Percentiles rank a stretch among this genome's conserved stretches.
Conservation (phyloP, 2,888 invertebrate species). For the Lathronympha strigana region DNA sequence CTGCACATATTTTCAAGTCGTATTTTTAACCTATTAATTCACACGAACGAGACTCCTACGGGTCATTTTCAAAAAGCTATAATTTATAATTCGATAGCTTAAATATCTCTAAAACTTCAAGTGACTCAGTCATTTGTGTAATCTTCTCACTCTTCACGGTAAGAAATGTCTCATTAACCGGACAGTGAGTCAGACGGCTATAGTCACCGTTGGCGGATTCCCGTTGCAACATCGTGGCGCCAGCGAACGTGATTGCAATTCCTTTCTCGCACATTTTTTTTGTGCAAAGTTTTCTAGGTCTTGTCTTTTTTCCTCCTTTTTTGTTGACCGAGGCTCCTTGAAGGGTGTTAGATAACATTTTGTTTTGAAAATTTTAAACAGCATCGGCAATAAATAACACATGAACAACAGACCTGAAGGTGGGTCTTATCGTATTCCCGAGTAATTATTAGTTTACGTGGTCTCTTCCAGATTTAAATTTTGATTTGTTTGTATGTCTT, state of each 20-base stretch:
- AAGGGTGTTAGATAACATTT: not conserved
- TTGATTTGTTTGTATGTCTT: too few species aligned
- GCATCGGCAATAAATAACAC: too few species aligned
- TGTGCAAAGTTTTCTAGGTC: not conserved
- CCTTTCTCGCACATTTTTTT: conserved; percentile 27
- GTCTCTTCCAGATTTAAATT: too few species aligned
- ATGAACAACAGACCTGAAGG: too few species aligned
- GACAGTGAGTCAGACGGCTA: conserved; percentile 34
- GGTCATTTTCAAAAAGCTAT: too few species aligned
- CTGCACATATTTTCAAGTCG: too few species aligned
- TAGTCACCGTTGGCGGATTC: conserved; percentile 33
- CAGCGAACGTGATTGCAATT: conserved; percentile 32
- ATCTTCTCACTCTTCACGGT: conserved; percentile 28
- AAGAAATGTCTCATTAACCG: conserved; percentile 38
- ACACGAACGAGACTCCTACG: too few species aligned
- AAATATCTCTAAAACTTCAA: conserved; percentile 3
- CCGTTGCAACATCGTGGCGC: conserved; percentile 38
- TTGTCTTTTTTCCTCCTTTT: not conserved
- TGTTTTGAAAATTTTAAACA: too few species aligned
- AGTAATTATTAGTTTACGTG: too few species aligned
- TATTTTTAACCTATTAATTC: too few species aligned
- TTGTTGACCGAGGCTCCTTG: not conserved
- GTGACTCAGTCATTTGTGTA: conserved; percentile 29
- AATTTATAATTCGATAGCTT: too few species aligned
- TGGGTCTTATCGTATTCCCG: too few species aligned